A percentile compares a stretch with the other conserved stretches of the same genome.
Evolutionary conservation across 2,797 vertebrate species (phyloP).

Genomic region (Platyrinchus mystaceus): DNA sequence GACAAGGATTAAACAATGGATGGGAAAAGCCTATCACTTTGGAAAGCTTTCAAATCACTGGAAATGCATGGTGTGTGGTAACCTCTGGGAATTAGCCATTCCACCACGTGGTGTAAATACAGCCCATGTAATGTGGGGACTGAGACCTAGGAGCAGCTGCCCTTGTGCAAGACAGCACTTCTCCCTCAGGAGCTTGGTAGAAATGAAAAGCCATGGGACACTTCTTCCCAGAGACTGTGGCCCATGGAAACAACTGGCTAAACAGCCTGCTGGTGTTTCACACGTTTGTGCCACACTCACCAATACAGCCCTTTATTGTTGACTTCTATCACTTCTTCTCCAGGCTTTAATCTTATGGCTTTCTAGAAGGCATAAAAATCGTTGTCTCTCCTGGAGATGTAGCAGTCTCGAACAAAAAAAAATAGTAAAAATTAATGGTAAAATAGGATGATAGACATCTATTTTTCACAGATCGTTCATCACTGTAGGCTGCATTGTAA

Average conservation of each 20-base stretch:
- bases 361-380: background rate
- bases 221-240: background rate
- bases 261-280: background rate
- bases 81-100: background rate
- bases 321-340: background rate
- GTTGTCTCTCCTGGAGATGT: background rate
- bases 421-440: background rate
- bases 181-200: background rate
- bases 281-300: accelerated
- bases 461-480: background rate
- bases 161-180: background rate
- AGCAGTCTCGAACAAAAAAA: background rate
- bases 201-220: background rate
- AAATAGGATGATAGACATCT: background rate
- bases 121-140: background rate
- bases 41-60: background rate
- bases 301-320: background rate
- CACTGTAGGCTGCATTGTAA: background rate
- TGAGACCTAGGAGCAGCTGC: background rate
- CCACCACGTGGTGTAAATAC: background rate
- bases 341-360: background rate
- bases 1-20: background rate
- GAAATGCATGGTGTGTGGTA: background rate
- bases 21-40: background rate
- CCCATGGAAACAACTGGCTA: background rate